Evolutionary conservation across 2,888 invertebrate genomes (phyloP).

Genomic region (Epinotia brunnichana): DNA sequence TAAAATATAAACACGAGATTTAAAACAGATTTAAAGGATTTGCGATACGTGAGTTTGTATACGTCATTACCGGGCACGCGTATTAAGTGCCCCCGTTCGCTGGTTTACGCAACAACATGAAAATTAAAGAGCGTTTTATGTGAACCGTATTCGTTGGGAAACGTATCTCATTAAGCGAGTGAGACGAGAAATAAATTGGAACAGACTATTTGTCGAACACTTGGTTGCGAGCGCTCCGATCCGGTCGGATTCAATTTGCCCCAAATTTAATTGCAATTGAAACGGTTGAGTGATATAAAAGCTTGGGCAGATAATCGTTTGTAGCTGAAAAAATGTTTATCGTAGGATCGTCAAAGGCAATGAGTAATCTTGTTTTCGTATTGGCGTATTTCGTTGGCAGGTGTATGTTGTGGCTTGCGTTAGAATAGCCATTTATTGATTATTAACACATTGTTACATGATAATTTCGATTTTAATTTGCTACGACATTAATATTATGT

Average conservation of each 20-base stretch:
- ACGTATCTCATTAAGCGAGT: conserved; percentile 77
- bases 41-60: conserved; percentile 36
- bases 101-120: conserved; percentile 64
- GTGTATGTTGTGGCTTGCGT: conserved; percentile 20
- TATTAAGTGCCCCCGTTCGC: conserved; percentile 45
- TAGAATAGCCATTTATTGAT: no score
- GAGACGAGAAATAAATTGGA: conserved; percentile 70
- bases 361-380: conserved; percentile 38
- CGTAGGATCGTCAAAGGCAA: conserved; percentile 30
- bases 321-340: conserved; percentile 46
- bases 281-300: conserved; percentile 70
- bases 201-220: conserved; percentile 80
- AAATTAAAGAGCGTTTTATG: conserved; percentile 72
- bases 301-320: conserved; percentile 67
- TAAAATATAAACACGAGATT: conserved; percentile 33
- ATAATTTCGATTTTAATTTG: no score
- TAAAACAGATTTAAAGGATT: conserved; percentile 33
- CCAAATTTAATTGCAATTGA: conserved; percentile 80
- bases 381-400: conserved; percentile 12
- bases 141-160: conserved; percentile 65
- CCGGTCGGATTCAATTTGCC: conserved; percentile 75
- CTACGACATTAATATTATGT: no score
- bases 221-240: conserved; percentile 69
- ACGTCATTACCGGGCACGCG: conserved; percentile 41
- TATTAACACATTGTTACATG: no score